phyloP scores from a whole-genome alignment of 2,113 vertebrate genomes.

The Neotragus pygmaeus region DNA sequence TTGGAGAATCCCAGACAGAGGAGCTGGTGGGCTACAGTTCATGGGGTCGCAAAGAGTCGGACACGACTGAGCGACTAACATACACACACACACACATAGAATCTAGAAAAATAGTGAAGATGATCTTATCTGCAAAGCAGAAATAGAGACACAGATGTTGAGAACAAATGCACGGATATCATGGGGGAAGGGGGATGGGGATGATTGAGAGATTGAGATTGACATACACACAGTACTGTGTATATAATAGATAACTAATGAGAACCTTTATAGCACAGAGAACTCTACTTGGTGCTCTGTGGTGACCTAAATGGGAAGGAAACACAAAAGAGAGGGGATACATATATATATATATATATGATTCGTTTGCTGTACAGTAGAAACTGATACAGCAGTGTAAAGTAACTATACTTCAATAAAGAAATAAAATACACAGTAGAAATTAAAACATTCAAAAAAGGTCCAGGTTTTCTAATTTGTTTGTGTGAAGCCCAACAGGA shows the following conservation, averaged over 20 bases:
- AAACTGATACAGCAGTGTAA: not conserved
- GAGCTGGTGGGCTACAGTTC: not conserved
- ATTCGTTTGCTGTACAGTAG: not conserved
- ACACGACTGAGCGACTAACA: not conserved
- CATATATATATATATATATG: not conserved
- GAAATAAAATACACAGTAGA: not conserved
- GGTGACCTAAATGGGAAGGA: not conserved
- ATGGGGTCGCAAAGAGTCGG: not conserved
- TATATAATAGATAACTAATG: not conserved
- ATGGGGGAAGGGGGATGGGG: not conserved
- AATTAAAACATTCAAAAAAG: not conserved
- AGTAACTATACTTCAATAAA: not conserved
- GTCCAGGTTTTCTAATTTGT: not conserved
- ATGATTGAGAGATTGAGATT: not conserved
- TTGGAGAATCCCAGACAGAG: not conserved
- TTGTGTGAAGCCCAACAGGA: not conserved
- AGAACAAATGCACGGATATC: not conserved
- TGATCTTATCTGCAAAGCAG: not conserved
- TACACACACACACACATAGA: not conserved
- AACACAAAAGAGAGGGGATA: not conserved
- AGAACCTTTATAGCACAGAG: not conserved
- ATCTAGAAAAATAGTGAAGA: not conserved
- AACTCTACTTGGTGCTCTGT: not conserved
- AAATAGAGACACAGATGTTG: not conserved
- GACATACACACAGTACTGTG: not conserved